Evolutionary conservation across 2,113 vertebrate species (phyloP).

Genomic region (Talpa occidentalis): DNA sequence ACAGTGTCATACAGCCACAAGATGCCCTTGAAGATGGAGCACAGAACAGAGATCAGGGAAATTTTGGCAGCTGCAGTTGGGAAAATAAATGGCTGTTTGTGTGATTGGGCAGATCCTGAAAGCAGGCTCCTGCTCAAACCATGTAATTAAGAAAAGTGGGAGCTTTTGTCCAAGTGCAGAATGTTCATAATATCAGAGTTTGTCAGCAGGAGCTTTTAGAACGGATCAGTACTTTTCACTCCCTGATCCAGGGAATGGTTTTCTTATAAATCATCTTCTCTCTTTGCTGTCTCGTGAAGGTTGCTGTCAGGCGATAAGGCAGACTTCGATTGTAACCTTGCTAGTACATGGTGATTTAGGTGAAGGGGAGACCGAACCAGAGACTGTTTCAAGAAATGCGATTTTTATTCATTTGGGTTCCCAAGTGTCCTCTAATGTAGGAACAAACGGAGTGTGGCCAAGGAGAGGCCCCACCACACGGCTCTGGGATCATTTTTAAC

Average conservation of each 20-base stretch:
- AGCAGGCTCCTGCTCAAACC: constrained; percentile 79
- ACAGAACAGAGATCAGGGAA: constrained; percentile 77
- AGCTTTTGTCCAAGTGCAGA: constrained; percentile 79
- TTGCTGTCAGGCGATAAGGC: constrained; percentile 52
- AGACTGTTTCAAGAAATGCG: not conserved
- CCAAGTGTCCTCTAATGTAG: constrained; percentile 2
- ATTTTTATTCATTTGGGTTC: constrained; percentile 62
- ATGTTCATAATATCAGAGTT: constrained; percentile 81
- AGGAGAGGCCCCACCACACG: not conserved
- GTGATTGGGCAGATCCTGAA: constrained; percentile 81
- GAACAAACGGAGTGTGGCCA: constrained; percentile 39
- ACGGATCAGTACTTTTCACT: constrained; percentile 72
- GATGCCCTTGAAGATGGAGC: constrained; percentile 81
- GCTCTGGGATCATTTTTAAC: constrained; percentile 42
- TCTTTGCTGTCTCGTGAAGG: constrained; percentile 66
- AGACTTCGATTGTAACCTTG: constrained; percentile 53
- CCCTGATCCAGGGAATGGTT: constrained; percentile 57
- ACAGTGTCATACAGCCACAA: constrained; percentile 74
- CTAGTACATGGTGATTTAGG: constrained; percentile 53
- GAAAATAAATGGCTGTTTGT: constrained; percentile 79
- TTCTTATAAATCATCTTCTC: constrained; percentile 73
- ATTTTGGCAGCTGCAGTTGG: constrained; percentile 82
- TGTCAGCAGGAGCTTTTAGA: constrained; percentile 77
- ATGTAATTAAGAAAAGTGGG: constrained; percentile 82
- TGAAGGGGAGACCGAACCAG: constrained; percentile 3